Conservation (phyloP, 1,140 invertebrate genomes). For the Anastrepha ludens region DNA sequence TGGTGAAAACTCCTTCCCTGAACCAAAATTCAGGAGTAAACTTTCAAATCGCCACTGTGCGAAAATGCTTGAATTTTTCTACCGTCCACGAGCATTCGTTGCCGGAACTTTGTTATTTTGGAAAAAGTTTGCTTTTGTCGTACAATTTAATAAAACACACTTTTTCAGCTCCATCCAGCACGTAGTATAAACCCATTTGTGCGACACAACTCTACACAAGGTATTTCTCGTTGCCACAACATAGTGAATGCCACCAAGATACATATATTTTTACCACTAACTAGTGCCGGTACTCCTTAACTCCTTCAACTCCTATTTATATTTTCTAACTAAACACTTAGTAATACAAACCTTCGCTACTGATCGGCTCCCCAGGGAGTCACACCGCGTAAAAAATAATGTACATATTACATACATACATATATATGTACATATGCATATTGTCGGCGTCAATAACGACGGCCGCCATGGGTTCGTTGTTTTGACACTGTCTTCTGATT, state of each 20-base stretch:
- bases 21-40: too few species aligned
- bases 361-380: background rate
- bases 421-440: conserved; percentile 11
- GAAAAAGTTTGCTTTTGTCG: too few species aligned
- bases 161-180: too few species aligned
- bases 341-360: conserved; percentile 54
- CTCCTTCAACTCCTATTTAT: conserved; percentile 45
- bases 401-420: conserved; percentile 17
- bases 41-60: too few species aligned
- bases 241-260: background rate
- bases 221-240: background rate
- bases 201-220: too few species aligned
- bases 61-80: too few species aligned
- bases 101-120: too few species aligned
- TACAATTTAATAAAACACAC: too few species aligned
- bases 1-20: too few species aligned
- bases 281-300: conserved; percentile 7
- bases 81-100: too few species aligned
- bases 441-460: conserved; percentile 72
- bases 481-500: conserved; percentile 75
- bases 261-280: conserved; percentile 18
- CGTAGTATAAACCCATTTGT: too few species aligned
- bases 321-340: conserved; percentile 44
- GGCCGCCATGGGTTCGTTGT: conserved; percentile 70
- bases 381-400: conserved; percentile 36